Conservation (phyloP, 1,140 invertebrate species). For the Magallana gigas region DNA sequence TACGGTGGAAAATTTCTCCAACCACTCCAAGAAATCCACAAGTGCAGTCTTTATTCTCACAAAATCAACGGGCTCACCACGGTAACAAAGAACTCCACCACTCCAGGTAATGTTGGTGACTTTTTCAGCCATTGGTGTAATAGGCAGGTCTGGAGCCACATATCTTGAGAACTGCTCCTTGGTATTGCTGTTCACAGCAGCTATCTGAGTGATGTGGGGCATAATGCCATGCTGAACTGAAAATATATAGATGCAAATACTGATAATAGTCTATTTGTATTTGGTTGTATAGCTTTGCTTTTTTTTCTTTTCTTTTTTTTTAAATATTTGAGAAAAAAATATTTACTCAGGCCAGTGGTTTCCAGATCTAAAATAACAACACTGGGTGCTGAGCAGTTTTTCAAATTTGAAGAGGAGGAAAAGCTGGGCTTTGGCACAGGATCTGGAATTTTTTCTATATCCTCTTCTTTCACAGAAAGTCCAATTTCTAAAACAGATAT, state of each 20-base stretch:
- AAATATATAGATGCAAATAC: constrained; percentile 30
- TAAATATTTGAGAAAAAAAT: constrained; percentile 6
- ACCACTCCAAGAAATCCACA: constrained; percentile 6
- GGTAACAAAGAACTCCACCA: constrained; percentile 23
- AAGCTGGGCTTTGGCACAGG: constrained; percentile 29
- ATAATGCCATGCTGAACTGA: constrained; percentile 7
- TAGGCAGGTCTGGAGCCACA: constrained; percentile 42
- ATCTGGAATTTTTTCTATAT: constrained; percentile 42
- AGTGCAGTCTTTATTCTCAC: background rate
- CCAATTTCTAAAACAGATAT: constrained; percentile 39
- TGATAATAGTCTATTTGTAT: background rate
- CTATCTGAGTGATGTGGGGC: constrained; percentile 43
- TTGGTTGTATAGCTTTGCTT: no score
- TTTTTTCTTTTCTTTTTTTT: background rate
- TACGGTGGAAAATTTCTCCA: background rate
- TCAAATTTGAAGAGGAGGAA: constrained; percentile 21
- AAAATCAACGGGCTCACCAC: constrained; percentile 25
- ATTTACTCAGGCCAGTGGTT: constrained; percentile 44
- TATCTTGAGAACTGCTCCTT: constrained; percentile 38
- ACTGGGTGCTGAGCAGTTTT: background rate
- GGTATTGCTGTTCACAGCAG: background rate
- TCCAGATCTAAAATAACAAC: constrained; percentile 30
- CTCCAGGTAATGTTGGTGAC: constrained; percentile 33
- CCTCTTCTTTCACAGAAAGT: constrained; percentile 6
- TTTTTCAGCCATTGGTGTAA: constrained; percentile 25